Conservation (phyloP, 2,797 vertebrate genomes). For the Sylvilagus floridanus region DNA sequence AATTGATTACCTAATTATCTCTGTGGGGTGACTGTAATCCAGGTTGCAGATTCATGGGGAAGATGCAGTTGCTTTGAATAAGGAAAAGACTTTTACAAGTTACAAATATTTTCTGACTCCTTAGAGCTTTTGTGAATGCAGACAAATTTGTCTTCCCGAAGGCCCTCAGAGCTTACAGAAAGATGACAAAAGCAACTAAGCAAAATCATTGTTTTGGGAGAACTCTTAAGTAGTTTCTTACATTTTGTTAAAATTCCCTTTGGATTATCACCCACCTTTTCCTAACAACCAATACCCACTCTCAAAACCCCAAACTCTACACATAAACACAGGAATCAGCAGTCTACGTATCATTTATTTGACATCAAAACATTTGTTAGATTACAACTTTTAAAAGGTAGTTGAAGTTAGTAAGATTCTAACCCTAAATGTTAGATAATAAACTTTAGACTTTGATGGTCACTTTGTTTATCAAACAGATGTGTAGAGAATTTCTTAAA, state of each 20-base stretch:
- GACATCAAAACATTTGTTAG: not conserved
- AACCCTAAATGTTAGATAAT: not conserved
- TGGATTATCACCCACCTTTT: not conserved
- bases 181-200: conserved; percentile 61
- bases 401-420: not conserved
- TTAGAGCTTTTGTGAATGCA: conserved; percentile 80
- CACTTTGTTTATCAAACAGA: not conserved
- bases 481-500: conserved; percentile 9
- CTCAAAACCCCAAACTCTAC: not conserved
- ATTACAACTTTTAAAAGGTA: conserved; percentile 5
- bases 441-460: not conserved
- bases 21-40: conserved; percentile 69
- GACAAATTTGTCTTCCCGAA: conserved; percentile 80
- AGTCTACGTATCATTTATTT: not conserved
- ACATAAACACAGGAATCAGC: not conserved
- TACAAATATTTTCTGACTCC: conserved; percentile 83
- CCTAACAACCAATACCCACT: not conserved
- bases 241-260: not conserved
- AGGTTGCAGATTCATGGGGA: conserved; percentile 79
- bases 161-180: conserved; percentile 63
- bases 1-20: conserved; percentile 62
- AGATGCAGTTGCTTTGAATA: conserved; percentile 77
- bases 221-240: conserved; percentile 65
- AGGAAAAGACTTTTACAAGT: conserved; percentile 79
- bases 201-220: conserved; percentile 38